These are phyloP conservation scores for Tachina fera DNA, from an alignment of 2,888 invertebrate species.

Conservation along the genomic window DNA sequence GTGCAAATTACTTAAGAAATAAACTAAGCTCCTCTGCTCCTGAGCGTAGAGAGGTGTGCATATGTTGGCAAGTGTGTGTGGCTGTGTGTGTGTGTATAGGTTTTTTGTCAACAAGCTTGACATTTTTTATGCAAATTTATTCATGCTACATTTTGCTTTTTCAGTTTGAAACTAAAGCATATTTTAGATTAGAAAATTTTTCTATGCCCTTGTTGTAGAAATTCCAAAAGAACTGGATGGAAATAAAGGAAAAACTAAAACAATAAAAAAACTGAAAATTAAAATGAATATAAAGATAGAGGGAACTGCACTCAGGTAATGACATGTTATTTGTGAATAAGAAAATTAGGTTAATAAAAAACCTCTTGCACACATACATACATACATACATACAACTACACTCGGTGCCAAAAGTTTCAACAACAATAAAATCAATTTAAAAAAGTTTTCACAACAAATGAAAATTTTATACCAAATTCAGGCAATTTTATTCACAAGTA, in stretches of 20 bases:
- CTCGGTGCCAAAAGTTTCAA: background rate
- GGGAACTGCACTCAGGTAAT: constrained; percentile 65
- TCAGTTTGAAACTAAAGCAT: constrained; percentile 56
- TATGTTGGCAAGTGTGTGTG: background rate
- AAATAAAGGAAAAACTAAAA: constrained; percentile 38
- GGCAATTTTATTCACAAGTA: constrained; percentile 45
- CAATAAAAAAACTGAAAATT: constrained; percentile 50
- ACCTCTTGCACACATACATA: background rate
- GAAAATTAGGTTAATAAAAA: constrained; percentile 64
- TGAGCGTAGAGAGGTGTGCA: constrained; percentile 2
- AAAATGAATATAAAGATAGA: constrained; percentile 38
- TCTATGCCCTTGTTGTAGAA: constrained; percentile 6
- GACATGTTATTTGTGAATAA: constrained; percentile 68
- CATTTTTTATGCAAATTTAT: constrained; percentile 70
- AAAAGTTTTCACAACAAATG: constrained; percentile 53
- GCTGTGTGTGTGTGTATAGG: constrained; percentile 5
- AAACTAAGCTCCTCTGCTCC: constrained; percentile 19
- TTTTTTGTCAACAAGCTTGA: constrained; percentile 58
- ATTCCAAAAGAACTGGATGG: constrained; percentile 40
- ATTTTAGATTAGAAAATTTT: constrained; percentile 65
- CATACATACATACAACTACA: too few species aligned
- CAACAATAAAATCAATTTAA: constrained; percentile 51
- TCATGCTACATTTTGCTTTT: constrained; percentile 57
- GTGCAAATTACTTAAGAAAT: constrained; percentile 52
- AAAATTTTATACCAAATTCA: constrained; percentile 27